Evolutionary conservation across 2,797 vertebrate genomes (phyloP).

Genomic region (Serranus cabrilla): DNA sequence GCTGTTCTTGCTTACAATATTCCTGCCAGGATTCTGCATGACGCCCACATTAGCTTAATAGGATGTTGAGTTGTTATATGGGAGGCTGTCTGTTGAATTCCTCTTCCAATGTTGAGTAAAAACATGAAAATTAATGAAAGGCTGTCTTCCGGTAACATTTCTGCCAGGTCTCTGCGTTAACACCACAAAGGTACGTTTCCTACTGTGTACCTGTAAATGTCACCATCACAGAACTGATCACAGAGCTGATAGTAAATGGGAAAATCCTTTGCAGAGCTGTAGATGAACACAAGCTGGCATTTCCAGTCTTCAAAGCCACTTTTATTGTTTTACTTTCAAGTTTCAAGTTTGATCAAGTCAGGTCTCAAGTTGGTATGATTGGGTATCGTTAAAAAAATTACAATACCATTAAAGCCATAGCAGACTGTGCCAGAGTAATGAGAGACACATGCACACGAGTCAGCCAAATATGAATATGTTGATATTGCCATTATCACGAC

Average conservation of each 20-base stretch:
- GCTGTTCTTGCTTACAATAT: constrained; percentile 34
- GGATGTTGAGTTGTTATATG: constrained; percentile 7
- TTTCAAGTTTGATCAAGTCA: background rate
- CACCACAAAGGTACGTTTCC: constrained; percentile 9
- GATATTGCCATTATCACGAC: background rate
- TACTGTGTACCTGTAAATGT: constrained; percentile 37
- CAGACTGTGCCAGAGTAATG: too few species aligned
- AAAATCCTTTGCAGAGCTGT: constrained; percentile 11
- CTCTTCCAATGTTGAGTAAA: constrained; percentile 36
- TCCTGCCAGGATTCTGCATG: constrained; percentile 35
- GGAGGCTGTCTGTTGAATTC: constrained; percentile 16
- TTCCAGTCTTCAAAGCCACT: constrained; percentile 11
- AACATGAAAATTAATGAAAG: constrained; percentile 12
- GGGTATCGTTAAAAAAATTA: too few species aligned
- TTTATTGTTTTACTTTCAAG: background rate
- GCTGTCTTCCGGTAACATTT: background rate
- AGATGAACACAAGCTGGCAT: constrained; percentile 27
- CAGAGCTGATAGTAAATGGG: constrained; percentile 9
- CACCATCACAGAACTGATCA: constrained; percentile 28
- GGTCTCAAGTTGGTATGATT: too few species aligned
- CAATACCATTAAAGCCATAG: too few species aligned
- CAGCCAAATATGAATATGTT: background rate
- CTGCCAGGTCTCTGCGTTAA: constrained; percentile 2
- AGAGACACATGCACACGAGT: background rate
- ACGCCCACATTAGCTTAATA: constrained; percentile 42